Conservation (phyloP, 2,113 vertebrate species). For the Micronisus gabar region DNA sequence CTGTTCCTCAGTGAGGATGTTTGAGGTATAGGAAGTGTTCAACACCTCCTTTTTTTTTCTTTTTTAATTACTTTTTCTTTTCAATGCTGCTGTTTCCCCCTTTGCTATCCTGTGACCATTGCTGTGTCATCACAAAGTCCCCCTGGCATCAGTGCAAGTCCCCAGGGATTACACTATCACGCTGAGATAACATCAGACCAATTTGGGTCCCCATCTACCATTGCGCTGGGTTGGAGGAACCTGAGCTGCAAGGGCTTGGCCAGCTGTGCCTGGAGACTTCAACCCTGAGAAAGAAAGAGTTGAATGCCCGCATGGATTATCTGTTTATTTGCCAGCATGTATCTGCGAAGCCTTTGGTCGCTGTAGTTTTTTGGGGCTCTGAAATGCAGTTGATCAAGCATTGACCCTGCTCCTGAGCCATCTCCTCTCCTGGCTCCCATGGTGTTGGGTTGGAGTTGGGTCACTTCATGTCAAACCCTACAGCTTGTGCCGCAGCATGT, state of each 20-base stretch:
- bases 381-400: background rate
- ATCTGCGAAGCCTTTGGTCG: background rate
- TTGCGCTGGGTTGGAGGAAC: background rate
- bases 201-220: background rate
- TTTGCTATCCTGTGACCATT: background rate
- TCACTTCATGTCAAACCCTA: background rate
- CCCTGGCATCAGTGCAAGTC: background rate
- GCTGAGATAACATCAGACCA: background rate
- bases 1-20: background rate
- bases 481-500: background rate
- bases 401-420: background rate
- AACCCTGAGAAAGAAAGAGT: background rate
- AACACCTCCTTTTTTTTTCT: background rate
- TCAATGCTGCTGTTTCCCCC: background rate
- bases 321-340: background rate
- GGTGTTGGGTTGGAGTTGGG: background rate
- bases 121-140: background rate
- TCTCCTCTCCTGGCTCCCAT: accelerated
- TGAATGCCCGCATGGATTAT: background rate
- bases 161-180: background rate
- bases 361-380: background rate
- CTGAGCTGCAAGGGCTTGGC: background rate
- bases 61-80: background rate
- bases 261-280: background rate
- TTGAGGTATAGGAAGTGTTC: background rate